Percentiles rank a stretch among this genome's conserved stretches.
Conservation (phyloP, 1,140 invertebrate species). For the Diabrotica virgifera region DNA sequence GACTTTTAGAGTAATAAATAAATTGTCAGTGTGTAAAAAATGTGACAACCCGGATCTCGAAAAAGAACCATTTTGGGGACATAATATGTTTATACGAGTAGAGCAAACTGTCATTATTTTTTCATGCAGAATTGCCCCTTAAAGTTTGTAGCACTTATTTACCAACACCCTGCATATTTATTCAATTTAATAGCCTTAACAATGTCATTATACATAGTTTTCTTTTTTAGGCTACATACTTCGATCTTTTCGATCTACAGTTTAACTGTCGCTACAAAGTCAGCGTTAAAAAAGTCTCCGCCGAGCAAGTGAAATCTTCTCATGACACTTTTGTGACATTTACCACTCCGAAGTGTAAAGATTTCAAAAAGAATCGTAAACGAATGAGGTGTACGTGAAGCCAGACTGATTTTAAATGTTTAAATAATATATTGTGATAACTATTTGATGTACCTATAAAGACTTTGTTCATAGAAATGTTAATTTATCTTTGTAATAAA, state of each 20-base stretch:
- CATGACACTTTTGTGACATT: conserved; percentile 39
- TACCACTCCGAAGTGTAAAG: conserved; percentile 36
- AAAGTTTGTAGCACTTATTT: no score
- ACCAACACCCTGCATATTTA: no score
- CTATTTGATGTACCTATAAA: neutral
- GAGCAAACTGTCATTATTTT: no score
- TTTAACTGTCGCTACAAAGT: conserved; percentile 40
- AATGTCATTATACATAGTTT: conserved; percentile 1
- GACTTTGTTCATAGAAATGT: neutral
- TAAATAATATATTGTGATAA: conserved; percentile 1
- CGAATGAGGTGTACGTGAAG: conserved; percentile 33
- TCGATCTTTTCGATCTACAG: conserved; percentile 37
- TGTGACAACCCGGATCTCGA: no score
- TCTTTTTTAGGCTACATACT: conserved; percentile 35
- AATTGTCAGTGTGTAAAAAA: no score
- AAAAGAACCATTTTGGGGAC: no score
- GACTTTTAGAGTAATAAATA: no score
- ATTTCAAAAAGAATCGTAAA: conserved; percentile 28
- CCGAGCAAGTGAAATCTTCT: conserved; percentile 26
- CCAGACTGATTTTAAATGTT: neutral
- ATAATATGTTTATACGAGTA: no score
- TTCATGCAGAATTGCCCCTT: no score
- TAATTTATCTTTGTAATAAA: neutral
- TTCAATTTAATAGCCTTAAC: neutral
- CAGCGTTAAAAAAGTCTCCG: conserved; percentile 32